Evolutionary conservation across 2,888 invertebrate genomes (phyloP), one percentile per base, ranked within the genome.

Genomic region (Malthinus seriepunctatus): DNA sequence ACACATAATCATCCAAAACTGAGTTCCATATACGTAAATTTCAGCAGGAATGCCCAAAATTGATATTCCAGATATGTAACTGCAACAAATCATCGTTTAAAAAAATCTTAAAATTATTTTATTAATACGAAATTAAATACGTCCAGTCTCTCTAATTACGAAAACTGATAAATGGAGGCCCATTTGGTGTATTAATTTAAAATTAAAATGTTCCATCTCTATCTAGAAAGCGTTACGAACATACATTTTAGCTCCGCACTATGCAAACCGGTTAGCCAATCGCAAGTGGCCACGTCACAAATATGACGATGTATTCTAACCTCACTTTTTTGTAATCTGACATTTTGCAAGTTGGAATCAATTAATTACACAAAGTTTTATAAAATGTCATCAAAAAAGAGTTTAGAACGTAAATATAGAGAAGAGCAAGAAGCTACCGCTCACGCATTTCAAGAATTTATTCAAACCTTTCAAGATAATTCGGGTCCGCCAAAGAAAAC

Each of bases 391-490:
- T 39, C 39, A 11, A 90, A 90, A 74, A 88, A 86, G 68, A 89
- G 90, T 76, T 76, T 88, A n/a, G 91, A 92, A 72, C 90, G 92
- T 63, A 85, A 88, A 63, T 84, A 88, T 74, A 88, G 89, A 69
- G 90, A 92, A 73, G 92, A 93, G 72, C 90, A 93, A 72, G 90
- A 91, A 78, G 93, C 91, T 5, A 91, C 93, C 0, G 93, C 93
- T 60, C 88, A 91, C 79, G 92, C 91, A 0, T 97, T 95, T 78
- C 91, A 96, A 82, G 96, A 97, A 77, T 97, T 97, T 84, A 93
- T 97, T 50, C 93, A 93, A 65, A 94, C 95, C 1, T 97, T 97
- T 79, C 94, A 95, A 83, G 93, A 69, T 33, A 65, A 60, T 14
- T 63, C 71, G 0, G 52, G 65, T 5, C 87, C 89, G 0, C 85